These are phyloP conservation scores for Arenaria interpres DNA, from an alignment of 2,113 vertebrate genomes.

Conservation along the genomic window DNA sequence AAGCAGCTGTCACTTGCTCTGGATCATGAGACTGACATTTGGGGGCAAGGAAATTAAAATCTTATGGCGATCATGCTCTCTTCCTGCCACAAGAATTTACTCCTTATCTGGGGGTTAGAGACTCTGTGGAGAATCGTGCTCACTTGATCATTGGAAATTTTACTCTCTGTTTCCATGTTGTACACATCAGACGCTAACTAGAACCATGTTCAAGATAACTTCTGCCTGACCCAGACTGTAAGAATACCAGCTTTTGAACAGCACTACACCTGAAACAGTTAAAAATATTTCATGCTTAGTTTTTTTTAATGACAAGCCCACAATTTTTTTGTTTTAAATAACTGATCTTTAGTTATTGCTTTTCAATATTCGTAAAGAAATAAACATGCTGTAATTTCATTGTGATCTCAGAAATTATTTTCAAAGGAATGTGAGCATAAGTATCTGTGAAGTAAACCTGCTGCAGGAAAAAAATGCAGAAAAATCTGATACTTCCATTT, in stretches of 20 bases:
- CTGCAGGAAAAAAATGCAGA: background rate
- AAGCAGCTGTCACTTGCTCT: background rate
- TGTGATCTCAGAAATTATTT: background rate
- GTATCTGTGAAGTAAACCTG: background rate
- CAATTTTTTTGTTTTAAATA: background rate
- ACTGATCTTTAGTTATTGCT: background rate
- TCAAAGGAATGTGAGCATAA: background rate
- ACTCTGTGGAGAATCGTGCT: background rate
- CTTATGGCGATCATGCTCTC: background rate
- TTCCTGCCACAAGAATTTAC: slow-evolving; percentile 4
- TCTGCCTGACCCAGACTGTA: background rate
- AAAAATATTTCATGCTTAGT: background rate
- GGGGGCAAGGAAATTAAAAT: background rate
- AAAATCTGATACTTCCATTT: background rate
- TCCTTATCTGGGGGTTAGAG: background rate
- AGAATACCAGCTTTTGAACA: background rate
- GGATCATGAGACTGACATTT: background rate
- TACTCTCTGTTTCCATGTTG: background rate
- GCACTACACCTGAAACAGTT: background rate
- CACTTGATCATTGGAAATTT: background rate
- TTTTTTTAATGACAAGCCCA: background rate
- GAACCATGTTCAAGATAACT: background rate
- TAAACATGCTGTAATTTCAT: background rate
- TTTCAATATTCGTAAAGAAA: background rate
- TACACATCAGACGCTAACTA: background rate